Percentiles rank a stretch among this genome's conserved stretches.
These are phyloP conservation scores for Poecilia picta DNA, from an alignment of 2,797 vertebrate genomes.

Conservation along the genomic window DNA sequence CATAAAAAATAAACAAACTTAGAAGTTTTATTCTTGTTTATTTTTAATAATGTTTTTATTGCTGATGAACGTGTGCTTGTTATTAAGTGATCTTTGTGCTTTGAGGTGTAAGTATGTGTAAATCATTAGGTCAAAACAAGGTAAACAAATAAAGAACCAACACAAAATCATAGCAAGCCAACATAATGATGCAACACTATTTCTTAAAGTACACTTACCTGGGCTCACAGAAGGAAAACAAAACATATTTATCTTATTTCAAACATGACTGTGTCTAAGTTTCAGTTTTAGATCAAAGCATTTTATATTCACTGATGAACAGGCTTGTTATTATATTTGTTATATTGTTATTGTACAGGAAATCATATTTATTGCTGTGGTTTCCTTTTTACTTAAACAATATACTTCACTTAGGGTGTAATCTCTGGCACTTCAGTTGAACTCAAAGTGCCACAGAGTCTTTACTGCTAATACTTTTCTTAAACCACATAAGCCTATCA, in stretches of 20 bases:
- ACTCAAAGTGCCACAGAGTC: slow-evolving; percentile 29
- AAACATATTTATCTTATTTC: background rate
- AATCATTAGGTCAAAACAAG: background rate
- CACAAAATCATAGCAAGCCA: background rate
- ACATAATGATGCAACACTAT: no score
- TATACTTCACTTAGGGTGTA: background rate
- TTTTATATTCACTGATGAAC: background rate
- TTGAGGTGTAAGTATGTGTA: background rate
- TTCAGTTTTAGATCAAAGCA: background rate
- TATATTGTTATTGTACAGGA: background rate
- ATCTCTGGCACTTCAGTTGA: background rate
- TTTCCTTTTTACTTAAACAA: background rate
- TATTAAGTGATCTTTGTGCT: background rate
- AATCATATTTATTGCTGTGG: background rate
- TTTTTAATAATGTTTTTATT: no score
- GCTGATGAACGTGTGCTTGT: no score
- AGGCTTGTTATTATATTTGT: background rate
- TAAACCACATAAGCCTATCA: slow-evolving; percentile 44
- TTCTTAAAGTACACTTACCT: background rate
- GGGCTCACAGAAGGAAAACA: background rate
- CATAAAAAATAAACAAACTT: no score
- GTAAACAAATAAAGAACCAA: background rate
- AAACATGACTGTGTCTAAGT: background rate
- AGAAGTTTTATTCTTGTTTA: background rate
- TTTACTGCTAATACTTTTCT: slow-evolving; percentile 44